Evolutionary conservation across 2,797 vertebrate genomes (phyloP).

Genomic region (Pampus argenteus): DNA sequence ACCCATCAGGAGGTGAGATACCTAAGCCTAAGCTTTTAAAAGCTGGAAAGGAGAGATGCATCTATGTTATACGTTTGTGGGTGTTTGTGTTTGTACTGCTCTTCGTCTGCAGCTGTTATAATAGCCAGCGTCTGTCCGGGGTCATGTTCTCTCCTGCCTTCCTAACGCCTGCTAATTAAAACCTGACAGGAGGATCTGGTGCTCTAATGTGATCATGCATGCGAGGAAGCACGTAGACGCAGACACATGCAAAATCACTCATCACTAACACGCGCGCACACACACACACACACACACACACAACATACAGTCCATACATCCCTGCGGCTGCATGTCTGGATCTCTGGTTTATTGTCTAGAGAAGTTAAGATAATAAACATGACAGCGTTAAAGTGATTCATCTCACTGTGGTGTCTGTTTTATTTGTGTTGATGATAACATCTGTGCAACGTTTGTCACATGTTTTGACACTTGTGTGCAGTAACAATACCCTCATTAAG

Average conservation of each 20-base stretch:
- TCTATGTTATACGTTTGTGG: background rate
- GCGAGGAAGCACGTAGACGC: conserved; percentile 61
- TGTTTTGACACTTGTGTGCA: conserved; percentile 4
- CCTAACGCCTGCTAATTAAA: conserved; percentile 65
- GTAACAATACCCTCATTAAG: background rate
- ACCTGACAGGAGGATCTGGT: conserved; percentile 63
- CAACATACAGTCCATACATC: conserved; percentile 22
- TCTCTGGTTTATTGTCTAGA: conserved; percentile 42
- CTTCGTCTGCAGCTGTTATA: conserved; percentile 46
- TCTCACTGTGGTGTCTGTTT: conserved; percentile 11
- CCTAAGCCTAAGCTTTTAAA: no score
- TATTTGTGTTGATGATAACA: background rate
- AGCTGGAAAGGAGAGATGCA: background rate
- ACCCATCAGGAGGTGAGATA: no score
- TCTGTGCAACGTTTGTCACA: background rate
- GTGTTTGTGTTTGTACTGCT: conserved; percentile 15
- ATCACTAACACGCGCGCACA: conserved; percentile 11
- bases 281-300: background rate
- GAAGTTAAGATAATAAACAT: conserved; percentile 26
- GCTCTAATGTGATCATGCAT: conserved; percentile 64
- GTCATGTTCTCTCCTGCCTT: conserved; percentile 50
- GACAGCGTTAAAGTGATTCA: conserved; percentile 18
- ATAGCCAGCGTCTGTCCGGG: conserved; percentile 32
- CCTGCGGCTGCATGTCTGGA: conserved; percentile 46
- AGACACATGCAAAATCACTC: conserved; percentile 18